Evolutionary conservation across 2,888 invertebrate species (phyloP).

Genomic region (Arrhopalites spinosus): DNA sequence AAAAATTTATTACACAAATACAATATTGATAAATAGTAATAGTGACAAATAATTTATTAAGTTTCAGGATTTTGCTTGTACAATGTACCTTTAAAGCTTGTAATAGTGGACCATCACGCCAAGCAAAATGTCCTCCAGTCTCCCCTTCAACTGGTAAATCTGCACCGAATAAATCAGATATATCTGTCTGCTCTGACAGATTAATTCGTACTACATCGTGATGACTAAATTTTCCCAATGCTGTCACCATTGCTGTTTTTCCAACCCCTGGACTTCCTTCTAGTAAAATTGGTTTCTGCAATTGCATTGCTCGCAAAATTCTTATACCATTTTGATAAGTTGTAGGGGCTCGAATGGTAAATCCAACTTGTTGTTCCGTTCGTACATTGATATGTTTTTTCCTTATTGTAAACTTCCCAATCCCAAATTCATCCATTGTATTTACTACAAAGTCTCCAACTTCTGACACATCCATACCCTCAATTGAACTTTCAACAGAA

Average conservation of each 20-base stretch:
- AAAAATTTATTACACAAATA: too few relatives aligned
- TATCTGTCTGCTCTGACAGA: slow-evolving; percentile 97
- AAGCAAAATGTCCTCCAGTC: slow-evolving; percentile 83
- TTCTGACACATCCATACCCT: not conserved
- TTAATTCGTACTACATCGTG: slow-evolving; percentile 73
- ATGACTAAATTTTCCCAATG: slow-evolving; percentile 47
- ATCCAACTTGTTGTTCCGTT: slow-evolving; percentile 58
- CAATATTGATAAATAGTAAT: too few relatives aligned
- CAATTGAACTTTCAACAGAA: not conserved
- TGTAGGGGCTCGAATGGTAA: slow-evolving; percentile 77
- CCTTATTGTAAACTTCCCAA: slow-evolving; percentile 44
- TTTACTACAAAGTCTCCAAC: slow-evolving; percentile 1
- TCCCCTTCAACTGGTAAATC: slow-evolving; percentile 93
- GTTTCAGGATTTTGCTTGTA: too few relatives aligned
- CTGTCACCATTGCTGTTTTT: slow-evolving; percentile 86
- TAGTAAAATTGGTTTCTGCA: slow-evolving; percentile 82
- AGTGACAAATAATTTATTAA: too few relatives aligned
- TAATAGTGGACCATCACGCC: slow-evolving; percentile 95
- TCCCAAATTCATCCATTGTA: slow-evolving; percentile 11
- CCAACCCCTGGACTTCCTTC: slow-evolving; percentile 99
- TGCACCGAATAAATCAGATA: slow-evolving; percentile 96
- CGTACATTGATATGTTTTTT: too few relatives aligned
- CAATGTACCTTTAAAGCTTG: slow-evolving; percentile 89
- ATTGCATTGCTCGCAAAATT: slow-evolving; percentile 83
- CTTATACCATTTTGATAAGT: slow-evolving; percentile 81